Base-by-base conservation (phyloP, 92 coral and sea anemone species). In the Porites cylindrica region DNA sequence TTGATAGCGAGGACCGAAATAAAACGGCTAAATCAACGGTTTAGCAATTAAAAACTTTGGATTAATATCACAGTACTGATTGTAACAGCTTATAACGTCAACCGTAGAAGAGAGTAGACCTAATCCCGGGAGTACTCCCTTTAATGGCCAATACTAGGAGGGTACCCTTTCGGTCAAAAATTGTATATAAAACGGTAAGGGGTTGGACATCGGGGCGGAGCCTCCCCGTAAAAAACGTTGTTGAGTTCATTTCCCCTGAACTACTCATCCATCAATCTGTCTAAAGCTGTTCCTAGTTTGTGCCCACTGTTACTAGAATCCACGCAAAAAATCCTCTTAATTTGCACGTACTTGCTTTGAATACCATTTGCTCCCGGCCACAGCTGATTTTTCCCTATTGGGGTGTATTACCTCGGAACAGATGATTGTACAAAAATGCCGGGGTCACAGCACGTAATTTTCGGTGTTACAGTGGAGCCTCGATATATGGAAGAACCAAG, bases 261-360 rank as follows among this genome's bases (percentile, higher is more conserved):
- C 47, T 38, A 38, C 6, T 38, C 47, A 38, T 38, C 4, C 47
- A 1, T 38, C 6, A 29, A 29, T 3, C 6, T 38, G 47, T 38
- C 47, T 38, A 4, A 38, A 38, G 62, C 76, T 81, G 85, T 81
- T 81, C 29, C 85, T 51, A 8, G 17, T 18, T 10, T 50, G 10
- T 52, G 76, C 76, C 51, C 18, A 12, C 66, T 53, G 9, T 38
- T 17, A 23, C 18, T 3, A 81, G 4, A 52, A 51, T 16, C 62
- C 16, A 21, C 10, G 51, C 76, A 81, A 70, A 53, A 18, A 54
- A 3, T 52, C 51, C 0, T 8, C 16, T 16, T 14, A 81, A 24
- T 26, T 69, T 18, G 61, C 17, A 26, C 10, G 53, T 50, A 17
- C 18, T 14, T 69, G 18, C 9, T 54, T 24, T 21, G n/a, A 18